Conservation (phyloP, 2,797 vertebrate species). For the Gallinago nigripennis region DNA sequence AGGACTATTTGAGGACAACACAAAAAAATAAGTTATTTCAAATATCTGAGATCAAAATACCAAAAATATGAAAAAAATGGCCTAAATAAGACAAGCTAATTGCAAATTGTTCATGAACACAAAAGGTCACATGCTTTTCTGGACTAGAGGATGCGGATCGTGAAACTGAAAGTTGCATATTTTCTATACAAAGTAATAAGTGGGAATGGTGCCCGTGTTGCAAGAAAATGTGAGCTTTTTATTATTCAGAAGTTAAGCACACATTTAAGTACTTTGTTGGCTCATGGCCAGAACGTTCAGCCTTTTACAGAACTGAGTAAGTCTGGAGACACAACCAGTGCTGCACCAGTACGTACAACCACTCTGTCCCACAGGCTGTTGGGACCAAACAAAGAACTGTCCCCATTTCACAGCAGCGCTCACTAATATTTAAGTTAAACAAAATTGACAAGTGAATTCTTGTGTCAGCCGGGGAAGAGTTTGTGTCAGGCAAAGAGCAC, state of each 20-base stretch:
- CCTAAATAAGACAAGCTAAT: background rate
- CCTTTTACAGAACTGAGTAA: background rate
- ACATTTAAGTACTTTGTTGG: conserved; percentile 14
- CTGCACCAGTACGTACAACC: background rate
- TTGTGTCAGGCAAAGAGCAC: background rate
- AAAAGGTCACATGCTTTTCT: background rate
- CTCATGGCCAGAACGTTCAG: background rate
- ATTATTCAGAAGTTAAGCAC: background rate
- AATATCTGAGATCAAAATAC: background rate
- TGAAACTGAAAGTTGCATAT: background rate
- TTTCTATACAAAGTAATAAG: background rate
- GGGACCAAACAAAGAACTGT: background rate
- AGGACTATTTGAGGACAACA: background rate
- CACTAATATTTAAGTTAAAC: background rate
- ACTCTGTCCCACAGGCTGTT: background rate
- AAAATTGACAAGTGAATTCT: background rate
- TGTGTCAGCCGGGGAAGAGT: background rate
- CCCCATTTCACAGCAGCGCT: background rate
- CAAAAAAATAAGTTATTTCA: background rate
- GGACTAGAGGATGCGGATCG: background rate
- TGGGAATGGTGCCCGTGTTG: background rate
- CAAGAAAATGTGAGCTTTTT: background rate
- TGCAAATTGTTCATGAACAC: background rate
- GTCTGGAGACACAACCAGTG: background rate
- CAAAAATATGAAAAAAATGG: background rate